phyloP scores from a whole-genome alignment of 2,888 invertebrate genomes.

The Latheticus oryzae region DNA sequence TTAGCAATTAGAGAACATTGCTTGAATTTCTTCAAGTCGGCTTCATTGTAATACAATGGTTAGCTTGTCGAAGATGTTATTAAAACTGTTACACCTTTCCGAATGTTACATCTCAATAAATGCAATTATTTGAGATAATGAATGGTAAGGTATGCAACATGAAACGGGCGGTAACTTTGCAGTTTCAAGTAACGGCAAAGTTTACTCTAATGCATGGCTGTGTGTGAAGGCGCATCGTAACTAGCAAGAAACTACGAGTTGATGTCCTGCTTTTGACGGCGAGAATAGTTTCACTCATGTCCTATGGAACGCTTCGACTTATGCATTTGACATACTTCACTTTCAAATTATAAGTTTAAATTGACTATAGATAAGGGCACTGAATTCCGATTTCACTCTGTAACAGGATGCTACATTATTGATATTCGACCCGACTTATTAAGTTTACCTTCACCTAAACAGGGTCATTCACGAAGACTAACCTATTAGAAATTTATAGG shows the following conservation, averaged over 20 bases:
- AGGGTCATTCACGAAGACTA: too few species aligned
- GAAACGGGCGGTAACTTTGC: constrained; percentile 31
- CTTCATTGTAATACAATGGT: constrained; percentile 48
- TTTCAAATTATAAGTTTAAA: constrained; percentile 42
- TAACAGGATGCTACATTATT: too few species aligned
- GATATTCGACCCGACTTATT: too few species aligned
- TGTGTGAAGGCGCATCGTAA: constrained; percentile 44
- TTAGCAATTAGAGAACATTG: constrained; percentile 9
- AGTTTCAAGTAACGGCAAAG: constrained; percentile 14
- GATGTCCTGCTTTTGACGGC: constrained; percentile 41
- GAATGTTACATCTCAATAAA: constrained; percentile 29
- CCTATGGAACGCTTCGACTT: constrained; percentile 23
- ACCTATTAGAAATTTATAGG: too few species aligned
- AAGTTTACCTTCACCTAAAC: too few species aligned
- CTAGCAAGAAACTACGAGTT: constrained; percentile 43
- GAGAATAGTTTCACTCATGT: constrained; percentile 39
- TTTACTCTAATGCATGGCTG: constrained; percentile 41
- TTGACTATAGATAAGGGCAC: constrained; percentile 25
- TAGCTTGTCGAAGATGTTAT: neutral
- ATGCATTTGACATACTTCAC: constrained; percentile 35
- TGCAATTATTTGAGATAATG: constrained; percentile 6
- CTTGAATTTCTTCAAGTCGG: constrained; percentile 34
- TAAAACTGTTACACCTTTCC: constrained; percentile 8
- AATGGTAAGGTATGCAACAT: constrained; percentile 27
- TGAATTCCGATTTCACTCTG: too few species aligned